These are phyloP conservation scores for Lasaia peninsularis DNA, from an alignment of 1,140 invertebrate species.

Conservation along the genomic window DNA sequence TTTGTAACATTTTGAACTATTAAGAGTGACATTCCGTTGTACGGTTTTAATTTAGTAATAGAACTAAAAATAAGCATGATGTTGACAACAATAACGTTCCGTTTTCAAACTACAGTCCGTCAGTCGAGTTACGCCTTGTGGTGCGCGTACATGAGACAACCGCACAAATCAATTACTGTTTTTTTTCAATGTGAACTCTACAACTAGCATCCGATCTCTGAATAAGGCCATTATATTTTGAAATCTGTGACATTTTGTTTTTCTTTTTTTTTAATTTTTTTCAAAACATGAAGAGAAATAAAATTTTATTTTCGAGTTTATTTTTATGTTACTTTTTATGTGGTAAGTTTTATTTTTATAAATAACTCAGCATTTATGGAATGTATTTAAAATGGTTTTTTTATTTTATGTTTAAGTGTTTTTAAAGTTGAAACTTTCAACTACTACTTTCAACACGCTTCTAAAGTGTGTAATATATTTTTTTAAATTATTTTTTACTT, in stretches of 20 bases:
- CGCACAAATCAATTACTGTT: conserved; percentile 42
- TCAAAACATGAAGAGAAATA: conserved; percentile 13
- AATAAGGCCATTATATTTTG: conserved; percentile 14
- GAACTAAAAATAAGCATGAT: conserved; percentile 73
- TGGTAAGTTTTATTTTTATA: conserved; percentile 28
- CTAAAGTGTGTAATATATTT: no score
- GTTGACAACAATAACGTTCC: conserved; percentile 58
- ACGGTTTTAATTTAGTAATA: conserved; percentile 35
- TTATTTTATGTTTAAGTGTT: not conserved
- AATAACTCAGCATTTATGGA: no score
- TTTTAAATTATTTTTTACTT: no score
- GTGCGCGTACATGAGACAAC: conserved; percentile 45
- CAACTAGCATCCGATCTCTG: conserved; percentile 29
- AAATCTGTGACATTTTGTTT: conserved; percentile 14
- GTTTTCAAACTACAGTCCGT: conserved; percentile 49
- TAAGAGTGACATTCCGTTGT: conserved; percentile 52
- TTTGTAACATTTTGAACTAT: conserved; percentile 32
- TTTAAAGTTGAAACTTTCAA: no score
- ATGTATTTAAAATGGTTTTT: not conserved
- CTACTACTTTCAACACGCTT: no score
- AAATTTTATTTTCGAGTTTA: conserved; percentile 26
- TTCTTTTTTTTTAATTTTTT: conserved; percentile 7
- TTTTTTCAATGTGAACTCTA: conserved; percentile 36
- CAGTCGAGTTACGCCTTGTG: conserved; percentile 47
- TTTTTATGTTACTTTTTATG: conserved; percentile 22